These are phyloP conservation scores for Pseudocheirus occidentalis DNA, from an alignment of 2,797 vertebrate genomes.

Conservation along the genomic window DNA sequence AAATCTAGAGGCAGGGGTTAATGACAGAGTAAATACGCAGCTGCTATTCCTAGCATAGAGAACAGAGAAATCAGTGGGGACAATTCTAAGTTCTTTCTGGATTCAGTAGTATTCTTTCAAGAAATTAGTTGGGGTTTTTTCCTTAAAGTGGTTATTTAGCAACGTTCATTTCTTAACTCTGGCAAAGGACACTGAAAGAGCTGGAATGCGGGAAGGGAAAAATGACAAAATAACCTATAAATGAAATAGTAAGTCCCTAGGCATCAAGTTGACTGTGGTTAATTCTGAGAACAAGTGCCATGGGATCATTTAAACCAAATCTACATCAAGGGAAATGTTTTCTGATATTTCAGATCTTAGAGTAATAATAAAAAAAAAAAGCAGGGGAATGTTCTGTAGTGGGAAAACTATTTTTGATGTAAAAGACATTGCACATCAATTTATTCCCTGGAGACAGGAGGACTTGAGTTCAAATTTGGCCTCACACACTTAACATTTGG, in stretches of 20 bases:
- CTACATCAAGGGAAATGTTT: neutral
- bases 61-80: neutral
- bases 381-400: neutral
- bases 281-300: neutral
- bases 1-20: neutral
- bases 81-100: neutral
- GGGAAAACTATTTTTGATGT: neutral
- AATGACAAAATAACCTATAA: neutral
- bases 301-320: neutral
- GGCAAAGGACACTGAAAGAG: neutral
- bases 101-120: neutral
- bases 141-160: neutral
- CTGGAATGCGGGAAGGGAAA: neutral
- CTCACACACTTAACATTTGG: no score
- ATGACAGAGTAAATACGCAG: neutral
- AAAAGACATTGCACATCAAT: constrained; percentile 15
- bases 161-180: neutral
- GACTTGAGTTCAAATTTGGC: no score
- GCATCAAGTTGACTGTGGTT: neutral
- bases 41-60: neutral
- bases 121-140: neutral
- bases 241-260: neutral
- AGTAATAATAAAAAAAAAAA: neutral
- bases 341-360: neutral
- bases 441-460: constrained; percentile 4